Evolutionary conservation across 2,888 invertebrate species (phyloP).

Genomic region (Cerastis leucographa): DNA sequence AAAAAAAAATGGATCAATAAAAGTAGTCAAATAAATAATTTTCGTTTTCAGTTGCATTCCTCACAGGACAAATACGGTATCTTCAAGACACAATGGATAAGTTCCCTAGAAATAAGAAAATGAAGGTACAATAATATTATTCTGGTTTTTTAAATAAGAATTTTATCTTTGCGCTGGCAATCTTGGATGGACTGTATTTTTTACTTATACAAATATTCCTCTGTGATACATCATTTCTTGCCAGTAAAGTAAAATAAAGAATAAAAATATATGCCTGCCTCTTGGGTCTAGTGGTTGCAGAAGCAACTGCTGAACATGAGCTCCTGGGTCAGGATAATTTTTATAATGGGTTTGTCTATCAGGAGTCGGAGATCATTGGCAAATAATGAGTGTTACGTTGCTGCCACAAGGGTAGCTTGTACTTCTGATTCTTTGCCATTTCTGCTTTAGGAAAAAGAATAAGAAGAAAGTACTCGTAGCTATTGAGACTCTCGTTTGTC

Average conservation of each 20-base stretch:
- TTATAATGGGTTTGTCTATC: too few relatives aligned
- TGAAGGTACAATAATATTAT: conserved; percentile 86
- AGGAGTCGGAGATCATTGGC: too few relatives aligned
- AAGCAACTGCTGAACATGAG: too few relatives aligned
- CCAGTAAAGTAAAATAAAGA: neutral
- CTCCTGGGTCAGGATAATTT: too few relatives aligned
- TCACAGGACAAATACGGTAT: conserved; percentile 94
- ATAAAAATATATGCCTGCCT: too few relatives aligned
- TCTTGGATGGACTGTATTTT: neutral
- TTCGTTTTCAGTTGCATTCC: conserved; percentile 92
- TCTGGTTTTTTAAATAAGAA: neutral
- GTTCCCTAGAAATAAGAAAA: conserved; percentile 89
- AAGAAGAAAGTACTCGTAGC: too few relatives aligned
- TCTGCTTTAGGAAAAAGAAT: too few relatives aligned
- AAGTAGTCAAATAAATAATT: neutral
- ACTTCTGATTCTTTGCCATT: too few relatives aligned
- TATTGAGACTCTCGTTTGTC: too few relatives aligned
- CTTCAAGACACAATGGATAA: conserved; percentile 92
- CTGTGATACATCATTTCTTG: neutral
- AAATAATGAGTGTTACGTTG: too few relatives aligned
- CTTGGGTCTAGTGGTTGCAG: too few relatives aligned
- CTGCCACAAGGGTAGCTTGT: too few relatives aligned
- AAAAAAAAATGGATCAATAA: neutral
- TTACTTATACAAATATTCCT: neutral
- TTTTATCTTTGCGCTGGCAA: neutral